Evolutionary conservation across 2,113 vertebrate genomes (phyloP).

Genomic region (Tachysurus vachellii): DNA sequence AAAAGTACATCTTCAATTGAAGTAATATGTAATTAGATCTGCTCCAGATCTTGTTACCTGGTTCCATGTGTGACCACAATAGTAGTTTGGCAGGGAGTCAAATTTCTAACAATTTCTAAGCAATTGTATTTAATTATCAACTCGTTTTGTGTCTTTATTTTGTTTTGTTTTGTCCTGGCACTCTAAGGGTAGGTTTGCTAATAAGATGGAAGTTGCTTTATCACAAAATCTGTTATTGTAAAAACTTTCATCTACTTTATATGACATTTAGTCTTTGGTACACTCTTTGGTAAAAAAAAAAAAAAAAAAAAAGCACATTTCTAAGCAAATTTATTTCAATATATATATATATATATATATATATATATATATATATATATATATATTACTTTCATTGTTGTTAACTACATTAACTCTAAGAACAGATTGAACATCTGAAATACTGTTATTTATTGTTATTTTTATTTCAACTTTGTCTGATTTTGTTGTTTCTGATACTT

Average conservation of each 20-base stretch:
- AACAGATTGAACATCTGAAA: neutral
- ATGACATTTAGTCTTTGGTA: neutral
- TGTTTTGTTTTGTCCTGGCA: neutral
- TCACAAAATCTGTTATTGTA: neutral
- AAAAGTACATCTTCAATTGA: neutral
- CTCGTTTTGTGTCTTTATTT: neutral
- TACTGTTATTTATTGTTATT: neutral
- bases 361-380: neutral
- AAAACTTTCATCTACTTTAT: neutral
- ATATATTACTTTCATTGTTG: neutral
- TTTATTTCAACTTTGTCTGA: neutral
- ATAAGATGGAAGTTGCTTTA: neutral
- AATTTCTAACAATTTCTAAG: neutral
- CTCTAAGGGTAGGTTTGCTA: neutral
- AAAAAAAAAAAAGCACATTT: neutral
- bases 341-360: neutral
- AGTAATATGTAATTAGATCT: neutral
- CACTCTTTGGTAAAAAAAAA: neutral
- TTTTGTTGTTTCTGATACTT: neutral
- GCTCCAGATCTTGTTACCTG: neutral
- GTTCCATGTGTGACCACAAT: neutral
- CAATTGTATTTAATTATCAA: neutral
- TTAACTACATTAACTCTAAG: neutral
- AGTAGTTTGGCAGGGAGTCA: neutral
- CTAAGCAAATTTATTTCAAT: neutral